Evolutionary conservation across 2,113 vertebrate species (phyloP), one percentile per base, ranked within the genome.

Genomic region (Microtus richardsoni): DNA sequence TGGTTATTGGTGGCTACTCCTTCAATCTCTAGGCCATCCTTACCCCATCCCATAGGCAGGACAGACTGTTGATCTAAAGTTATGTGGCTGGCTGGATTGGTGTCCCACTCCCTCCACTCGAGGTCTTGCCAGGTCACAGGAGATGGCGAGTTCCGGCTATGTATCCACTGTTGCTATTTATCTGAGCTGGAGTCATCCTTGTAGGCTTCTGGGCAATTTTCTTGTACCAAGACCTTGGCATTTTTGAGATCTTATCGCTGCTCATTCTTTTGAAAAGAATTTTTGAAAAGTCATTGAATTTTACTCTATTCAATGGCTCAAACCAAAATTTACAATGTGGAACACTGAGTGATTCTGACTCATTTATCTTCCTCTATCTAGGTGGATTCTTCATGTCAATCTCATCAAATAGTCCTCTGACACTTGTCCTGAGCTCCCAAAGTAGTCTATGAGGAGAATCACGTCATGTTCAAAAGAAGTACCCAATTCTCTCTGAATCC

Each of bases 401-500:
- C 6, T 39, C 79, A 82, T 60, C 36, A 39, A 39, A 60, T 39
- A 39, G 36, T 60, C 36, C 33, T 82, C 52, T 82, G 30, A 82
- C 78, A 60, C 36, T 60, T 39, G 52, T 21, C 21, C 52, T 82
- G 36, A 36, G 19, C 21, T 82, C 79, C 36, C 79, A 82, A 36
- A 82, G 52, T 60, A 82, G 33, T 52, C 49, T 58, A 24, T 24
- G 54, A 33, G 54, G 52, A 80, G 33, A 80, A 82, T 36, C 11
- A 82, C 52, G 26, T 82, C 52, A 39, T 16, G 2, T 60, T 82
- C 79, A 39, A 7, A 82, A 36, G 11, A 60, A 82, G 52, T 60
- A 60, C 6, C 26, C 73, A 54, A 79, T 97, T 97, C 89, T 98
- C 97, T 96, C 85, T 0, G 62, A 26, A 0, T 97, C 68, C 54